Base-by-base conservation (phyloP, 2,888 invertebrate species). In the Lomographa bimaculata region DNA sequence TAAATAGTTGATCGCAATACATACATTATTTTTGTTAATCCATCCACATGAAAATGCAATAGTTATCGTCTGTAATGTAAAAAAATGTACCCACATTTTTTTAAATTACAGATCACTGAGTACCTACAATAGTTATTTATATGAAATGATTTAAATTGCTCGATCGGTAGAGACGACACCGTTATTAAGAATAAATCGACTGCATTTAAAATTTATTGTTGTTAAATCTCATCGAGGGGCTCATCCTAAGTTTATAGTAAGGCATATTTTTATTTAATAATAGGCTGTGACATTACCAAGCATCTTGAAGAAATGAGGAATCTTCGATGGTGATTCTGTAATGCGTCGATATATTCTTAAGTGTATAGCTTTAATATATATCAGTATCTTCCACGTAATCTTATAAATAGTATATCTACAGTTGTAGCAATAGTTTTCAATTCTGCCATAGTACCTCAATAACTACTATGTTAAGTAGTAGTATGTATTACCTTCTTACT, bases 41-140 rank as follows among this genome's bases (percentile, higher is more conserved):
- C 87, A 81, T 83, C 86, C 89, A 89, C 86, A 61, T 71, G 75
- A 89, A 89, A 90, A 84, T 84, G 89, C 90, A 90, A 89, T 90
- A 90, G 90, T 74, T 63, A 64, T 58, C 50, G 57, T 66, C 46
- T 48, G 51, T 54, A 48, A 52, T 49, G 39, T 26, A 28, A 52
- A 41, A 42, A 36, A 32, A 43, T 51, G 46, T 36, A 5, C 11
- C 12, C 5, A 18, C 20, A 12, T 14, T 7, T 1, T 38, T 25
- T 37, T 29, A 12, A 39, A 29, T 26, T 39, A 44, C 46, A 34
- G 35, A 20, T 11, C 27, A 36, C 84, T n/a, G 83, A 77, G 80
- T 71, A 72, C 69, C 54, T 74, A 79, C 87, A 87, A 87, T 87
- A 89, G 87, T 69, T 84, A 73, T 73, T 74, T 64, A 64, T 67